Evolutionary conservation across 1,140 invertebrate species (phyloP).

Genomic region (Drosophila orena): DNA sequence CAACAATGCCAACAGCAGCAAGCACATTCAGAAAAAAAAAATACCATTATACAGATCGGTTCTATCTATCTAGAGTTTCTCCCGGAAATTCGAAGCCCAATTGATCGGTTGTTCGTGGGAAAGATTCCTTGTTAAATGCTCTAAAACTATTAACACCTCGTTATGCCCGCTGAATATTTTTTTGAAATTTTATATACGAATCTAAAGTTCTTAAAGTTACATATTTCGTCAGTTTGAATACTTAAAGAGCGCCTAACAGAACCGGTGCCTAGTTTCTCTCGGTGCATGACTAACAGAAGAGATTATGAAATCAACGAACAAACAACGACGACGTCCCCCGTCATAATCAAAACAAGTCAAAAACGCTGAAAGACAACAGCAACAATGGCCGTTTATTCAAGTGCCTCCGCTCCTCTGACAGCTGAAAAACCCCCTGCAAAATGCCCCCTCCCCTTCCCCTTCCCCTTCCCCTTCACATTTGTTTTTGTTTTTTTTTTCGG

Average conservation of each 20-base stretch:
- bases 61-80: background rate
- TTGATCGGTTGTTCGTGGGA: background rate
- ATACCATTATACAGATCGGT: background rate
- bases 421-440: conserved; percentile 16
- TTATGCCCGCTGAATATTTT: too few relatives aligned
- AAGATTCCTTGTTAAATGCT: background rate
- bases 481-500: background rate
- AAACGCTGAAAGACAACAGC: conserved; percentile 68
- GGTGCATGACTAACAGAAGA: conserved; percentile 55
- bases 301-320: conserved; percentile 77
- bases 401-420: conserved; percentile 39
- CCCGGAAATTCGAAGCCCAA: background rate
- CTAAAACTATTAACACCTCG: background rate
- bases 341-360: conserved; percentile 76
- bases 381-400: conserved; percentile 60
- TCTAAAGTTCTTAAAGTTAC: too few relatives aligned
- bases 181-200: too few relatives aligned
- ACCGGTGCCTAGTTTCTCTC: background rate
- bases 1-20: conserved; percentile 45
- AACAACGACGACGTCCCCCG: conserved; percentile 36
- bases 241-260: too few relatives aligned
- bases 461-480: background rate
- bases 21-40: conserved; percentile 2
- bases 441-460: too few relatives aligned
- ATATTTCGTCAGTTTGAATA: too few relatives aligned